Evolutionary conservation across 1,140 invertebrate species (phyloP).

Genomic region (Spodoptera frugiperda): DNA sequence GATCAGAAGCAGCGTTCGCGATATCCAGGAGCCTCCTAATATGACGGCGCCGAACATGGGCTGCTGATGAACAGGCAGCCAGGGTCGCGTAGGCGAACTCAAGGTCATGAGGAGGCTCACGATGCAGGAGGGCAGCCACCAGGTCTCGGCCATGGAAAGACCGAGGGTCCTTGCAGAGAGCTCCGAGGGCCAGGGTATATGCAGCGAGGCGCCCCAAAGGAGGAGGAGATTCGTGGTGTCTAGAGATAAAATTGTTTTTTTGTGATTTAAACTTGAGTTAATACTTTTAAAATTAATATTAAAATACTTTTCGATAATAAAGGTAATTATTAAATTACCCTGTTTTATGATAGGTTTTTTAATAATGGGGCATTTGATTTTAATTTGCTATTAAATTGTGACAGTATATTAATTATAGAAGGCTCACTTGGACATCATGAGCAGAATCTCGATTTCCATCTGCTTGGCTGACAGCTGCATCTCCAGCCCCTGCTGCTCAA

Average conservation of each 20-base stretch:
- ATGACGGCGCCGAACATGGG: constrained; percentile 92
- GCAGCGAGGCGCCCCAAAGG: constrained; percentile 90
- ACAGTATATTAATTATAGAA: too few relatives aligned
- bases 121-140: constrained; percentile 90
- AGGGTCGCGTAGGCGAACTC: constrained; percentile 88
- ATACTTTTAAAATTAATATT: too few relatives aligned
- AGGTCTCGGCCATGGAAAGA: constrained; percentile 94
- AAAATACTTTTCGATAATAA: too few relatives aligned
- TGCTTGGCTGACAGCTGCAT: constrained; percentile 93
- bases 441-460: constrained; percentile 93
- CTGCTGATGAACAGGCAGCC: constrained; percentile 91
- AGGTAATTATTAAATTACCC: too few relatives aligned
- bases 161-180: constrained; percentile 93
- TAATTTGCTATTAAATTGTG: too few relatives aligned
- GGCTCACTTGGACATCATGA: constrained; percentile 91
- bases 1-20: constrained; percentile 91
- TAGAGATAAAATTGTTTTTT: constrained; percentile 54
- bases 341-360: too few relatives aligned
- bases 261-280: neutral
- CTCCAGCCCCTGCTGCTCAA: constrained; percentile 87
- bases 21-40: constrained; percentile 92
- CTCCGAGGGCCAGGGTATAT: constrained; percentile 91
- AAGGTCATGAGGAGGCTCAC: constrained; percentile 90
- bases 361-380: too few relatives aligned
- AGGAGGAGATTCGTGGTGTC: constrained; percentile 90